Evolutionary conservation across 2,113 vertebrate genomes (phyloP).

Genomic region (Lates calcarifer): DNA sequence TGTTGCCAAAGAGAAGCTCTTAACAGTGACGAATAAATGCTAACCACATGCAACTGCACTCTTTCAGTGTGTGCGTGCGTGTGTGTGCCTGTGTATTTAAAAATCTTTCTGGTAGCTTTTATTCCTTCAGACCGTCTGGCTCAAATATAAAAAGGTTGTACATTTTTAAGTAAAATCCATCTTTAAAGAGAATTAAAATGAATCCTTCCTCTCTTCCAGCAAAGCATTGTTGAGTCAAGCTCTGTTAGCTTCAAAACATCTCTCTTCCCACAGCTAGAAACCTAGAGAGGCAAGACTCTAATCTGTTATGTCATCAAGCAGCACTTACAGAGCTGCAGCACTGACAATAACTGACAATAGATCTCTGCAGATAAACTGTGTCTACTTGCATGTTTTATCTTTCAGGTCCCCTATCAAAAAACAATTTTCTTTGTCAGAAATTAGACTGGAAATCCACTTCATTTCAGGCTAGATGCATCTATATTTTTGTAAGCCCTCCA

Average conservation of each 20-base stretch:
- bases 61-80: background rate
- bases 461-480: constrained; percentile 20
- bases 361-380: constrained; percentile 13
- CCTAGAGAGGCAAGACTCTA: constrained; percentile 41
- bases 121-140: background rate
- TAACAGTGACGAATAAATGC: background rate
- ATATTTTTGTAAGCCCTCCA: constrained; percentile 1
- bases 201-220: constrained; percentile 9
- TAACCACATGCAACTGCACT: background rate
- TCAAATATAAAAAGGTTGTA: constrained; percentile 7
- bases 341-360: constrained; percentile 12
- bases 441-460: background rate
- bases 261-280: constrained; percentile 47
- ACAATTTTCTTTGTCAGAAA: constrained; percentile 6
- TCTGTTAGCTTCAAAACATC: constrained; percentile 35
- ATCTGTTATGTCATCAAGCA: constrained; percentile 59
- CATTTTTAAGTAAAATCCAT: constrained; percentile 16
- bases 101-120: background rate
- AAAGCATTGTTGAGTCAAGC: constrained; percentile 40
- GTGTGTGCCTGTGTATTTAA: background rate
- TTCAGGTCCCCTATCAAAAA: background rate
- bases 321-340: constrained; percentile 29
- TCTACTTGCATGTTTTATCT: constrained; percentile 19
- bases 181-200: background rate
- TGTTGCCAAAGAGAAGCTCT: background rate